Evolutionary conservation across 2,113 vertebrate genomes (phyloP).

Genomic region (Illadopsis cleaveri): DNA sequence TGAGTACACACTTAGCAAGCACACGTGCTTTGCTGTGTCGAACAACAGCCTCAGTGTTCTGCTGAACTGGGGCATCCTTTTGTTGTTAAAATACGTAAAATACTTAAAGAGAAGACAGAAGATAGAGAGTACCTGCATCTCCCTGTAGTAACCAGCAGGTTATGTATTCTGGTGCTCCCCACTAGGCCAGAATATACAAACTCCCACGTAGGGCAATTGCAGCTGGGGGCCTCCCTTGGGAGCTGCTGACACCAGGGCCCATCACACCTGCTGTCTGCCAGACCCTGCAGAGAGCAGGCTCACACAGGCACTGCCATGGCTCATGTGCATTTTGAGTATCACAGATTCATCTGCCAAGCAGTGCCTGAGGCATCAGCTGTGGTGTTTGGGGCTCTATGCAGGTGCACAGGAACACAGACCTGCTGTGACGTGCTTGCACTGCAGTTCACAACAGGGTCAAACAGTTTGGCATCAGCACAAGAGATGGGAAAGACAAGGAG

Average conservation of each 20-base stretch:
- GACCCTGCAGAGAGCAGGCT: neutral
- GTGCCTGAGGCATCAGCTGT: neutral
- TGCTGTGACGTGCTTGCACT: neutral
- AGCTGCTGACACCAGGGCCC: neutral
- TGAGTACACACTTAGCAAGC: neutral
- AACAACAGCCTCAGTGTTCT: neutral
- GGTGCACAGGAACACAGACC: neutral
- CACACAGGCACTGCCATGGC: neutral
- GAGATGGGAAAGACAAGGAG: neutral
- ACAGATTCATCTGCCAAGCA: neutral
- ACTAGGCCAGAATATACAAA: neutral
- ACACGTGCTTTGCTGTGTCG: neutral
- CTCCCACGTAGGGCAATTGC: accelerated
- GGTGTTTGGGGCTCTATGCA: neutral
- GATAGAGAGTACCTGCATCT: neutral
- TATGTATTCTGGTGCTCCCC: neutral
- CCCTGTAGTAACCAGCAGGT: neutral
- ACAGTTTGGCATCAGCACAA: neutral
- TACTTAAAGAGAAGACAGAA: neutral
- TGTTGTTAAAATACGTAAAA: too few relatives aligned
- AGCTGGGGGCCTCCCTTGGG: neutral
- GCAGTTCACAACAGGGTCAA: neutral
- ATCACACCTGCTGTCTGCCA: neutral
- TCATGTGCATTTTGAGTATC: accelerated
- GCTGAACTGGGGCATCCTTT: neutral